Evolutionary conservation across 2,113 vertebrate species (phyloP).

Genomic region (Brachypteracias leptosomus): DNA sequence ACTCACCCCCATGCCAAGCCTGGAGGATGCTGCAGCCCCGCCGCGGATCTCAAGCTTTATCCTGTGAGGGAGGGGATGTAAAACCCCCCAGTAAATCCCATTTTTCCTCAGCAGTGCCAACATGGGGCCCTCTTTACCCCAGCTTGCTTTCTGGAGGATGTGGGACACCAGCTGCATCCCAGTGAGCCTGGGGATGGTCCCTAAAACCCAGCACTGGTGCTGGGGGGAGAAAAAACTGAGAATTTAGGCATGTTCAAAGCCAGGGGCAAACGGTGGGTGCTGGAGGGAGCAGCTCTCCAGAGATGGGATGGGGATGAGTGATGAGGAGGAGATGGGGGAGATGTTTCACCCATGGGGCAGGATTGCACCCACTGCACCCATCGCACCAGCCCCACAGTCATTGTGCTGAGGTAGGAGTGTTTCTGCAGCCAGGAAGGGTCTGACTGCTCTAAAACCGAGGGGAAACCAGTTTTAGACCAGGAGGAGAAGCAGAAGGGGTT

Average conservation of each 20-base stretch:
- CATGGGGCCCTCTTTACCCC: neutral
- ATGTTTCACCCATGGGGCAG: neutral
- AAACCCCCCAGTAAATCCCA: too few relatives aligned
- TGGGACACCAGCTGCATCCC: neutral
- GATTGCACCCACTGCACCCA: neutral
- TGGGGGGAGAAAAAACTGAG: neutral
- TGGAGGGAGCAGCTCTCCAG: neutral
- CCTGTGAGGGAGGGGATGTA: too few relatives aligned
- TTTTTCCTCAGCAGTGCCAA: too few relatives aligned
- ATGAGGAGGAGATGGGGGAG: fast-evolving
- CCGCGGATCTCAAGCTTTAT: too few relatives aligned
- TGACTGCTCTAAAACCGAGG: fast-evolving
- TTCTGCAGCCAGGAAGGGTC: neutral
- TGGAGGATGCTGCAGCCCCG: neutral
- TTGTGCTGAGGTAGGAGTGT: fast-evolving
- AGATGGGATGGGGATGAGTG: neutral
- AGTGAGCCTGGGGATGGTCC: neutral
- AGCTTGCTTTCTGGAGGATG: neutral
- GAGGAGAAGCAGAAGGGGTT: neutral
- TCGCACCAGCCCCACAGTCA: neutral
- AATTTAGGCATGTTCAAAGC: fast-evolving
- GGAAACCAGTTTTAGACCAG: neutral
- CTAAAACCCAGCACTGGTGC: neutral
- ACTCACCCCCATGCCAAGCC: neutral
- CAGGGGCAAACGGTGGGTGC: neutral